Conservation (phyloP, 2,797 vertebrate genomes). For the Vultur gryphus region DNA sequence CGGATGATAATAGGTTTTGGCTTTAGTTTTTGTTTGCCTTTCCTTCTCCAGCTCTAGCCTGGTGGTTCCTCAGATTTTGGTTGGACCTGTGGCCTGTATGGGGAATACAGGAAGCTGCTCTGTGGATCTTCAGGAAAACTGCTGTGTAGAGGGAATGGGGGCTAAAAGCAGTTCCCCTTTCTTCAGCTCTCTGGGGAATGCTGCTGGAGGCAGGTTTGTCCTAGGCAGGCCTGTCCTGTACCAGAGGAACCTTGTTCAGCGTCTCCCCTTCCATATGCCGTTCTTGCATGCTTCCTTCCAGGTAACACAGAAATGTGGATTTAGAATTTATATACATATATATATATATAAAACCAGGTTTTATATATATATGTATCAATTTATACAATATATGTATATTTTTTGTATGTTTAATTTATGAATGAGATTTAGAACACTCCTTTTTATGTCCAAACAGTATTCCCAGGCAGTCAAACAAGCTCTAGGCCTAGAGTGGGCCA, state of each 20-base stretch:
- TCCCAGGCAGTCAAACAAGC: slow-evolving; percentile 29
- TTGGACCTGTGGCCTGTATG: background rate
- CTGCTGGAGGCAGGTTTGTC: background rate
- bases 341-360: background rate
- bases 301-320: slow-evolving; percentile 64
- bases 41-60: slow-evolving; percentile 63
- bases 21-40: slow-evolving; percentile 1
- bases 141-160: background rate
- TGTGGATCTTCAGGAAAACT: background rate
- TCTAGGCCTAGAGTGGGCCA: background rate
- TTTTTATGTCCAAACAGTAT: slow-evolving; percentile 36
- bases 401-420: slow-evolving; percentile 75
- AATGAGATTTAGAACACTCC: slow-evolving; percentile 23
- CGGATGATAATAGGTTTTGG: background rate
- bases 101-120: background rate
- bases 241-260: background rate
- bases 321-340: slow-evolving; percentile 19
- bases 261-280: background rate
- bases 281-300: slow-evolving; percentile 51
- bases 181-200: background rate
- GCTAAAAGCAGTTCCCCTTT: background rate
- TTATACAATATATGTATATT: slow-evolving; percentile 58
- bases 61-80: background rate
- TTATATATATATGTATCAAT: slow-evolving; percentile 24
- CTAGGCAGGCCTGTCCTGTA: background rate